Base-by-base conservation (phyloP, 2,113 vertebrate species). In the Chaetodon auriga region DNA sequence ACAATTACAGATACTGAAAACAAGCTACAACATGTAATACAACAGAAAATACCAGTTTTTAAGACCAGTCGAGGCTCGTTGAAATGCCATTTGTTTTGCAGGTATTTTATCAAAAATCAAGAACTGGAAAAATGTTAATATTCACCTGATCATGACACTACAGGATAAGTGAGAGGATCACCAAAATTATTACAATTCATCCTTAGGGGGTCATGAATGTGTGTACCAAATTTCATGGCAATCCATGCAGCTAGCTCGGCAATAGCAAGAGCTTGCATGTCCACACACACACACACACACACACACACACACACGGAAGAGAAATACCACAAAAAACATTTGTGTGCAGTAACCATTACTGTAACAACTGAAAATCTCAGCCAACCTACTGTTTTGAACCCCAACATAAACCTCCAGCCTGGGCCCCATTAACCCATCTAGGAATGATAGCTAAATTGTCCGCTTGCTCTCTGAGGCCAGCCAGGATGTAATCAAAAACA, bases 401-500 rank as follows among this genome's bases (percentile, higher is more conserved):
- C 64, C 36, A 64, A 64, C 46, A 81, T 68, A 83, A 81, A 81
- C 79, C 78, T 92, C 71, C 15, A 68, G 76, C 78, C 65, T 9
- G 21, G 66, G 85, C 75, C 60, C 69, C 74, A 90, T 91, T 90
- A 89, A 87, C 89, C 86, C 81, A 90, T 91, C 83, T 86, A 74
- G 68, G 61, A 90, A 87, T 87, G 86, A 88, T 89, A 71, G 86
- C 85, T 87, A 91, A 87, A 91, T 90, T 78, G 87, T 85, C 81
- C 66, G 66, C 68, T 68, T 65, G 84, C 76, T 79, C 78, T 83
- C 68, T 35, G 23, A 83, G 69, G 76, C 87, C 55, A 73, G 90
- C 89, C 90, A 92, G 89, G 84, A 86, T 82, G 86, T 91, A 92
- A 93, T 93, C 87, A 95, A 90, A 92, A 90, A 87, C 93, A 94